A percentile compares a stretch with the other conserved stretches of the same genome.
Conservation (phyloP, 2,888 invertebrate species). For the Microctonus aethiopoides region DNA sequence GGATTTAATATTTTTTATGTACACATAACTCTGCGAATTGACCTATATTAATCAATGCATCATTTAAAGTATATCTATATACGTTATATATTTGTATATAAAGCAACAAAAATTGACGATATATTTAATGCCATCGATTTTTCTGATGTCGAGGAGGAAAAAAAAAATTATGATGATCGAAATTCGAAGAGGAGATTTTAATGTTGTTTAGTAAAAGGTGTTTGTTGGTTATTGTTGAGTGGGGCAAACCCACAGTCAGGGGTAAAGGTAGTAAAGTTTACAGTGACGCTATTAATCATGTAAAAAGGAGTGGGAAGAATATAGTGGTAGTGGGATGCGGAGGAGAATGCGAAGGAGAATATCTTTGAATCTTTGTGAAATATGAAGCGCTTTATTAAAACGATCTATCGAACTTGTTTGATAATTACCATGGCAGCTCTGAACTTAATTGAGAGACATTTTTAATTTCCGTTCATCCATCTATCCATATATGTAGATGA, state of each 20-base stretch:
- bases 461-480: constrained; percentile 14
- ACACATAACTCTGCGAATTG: neutral
- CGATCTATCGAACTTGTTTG: constrained; percentile 49
- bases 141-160: constrained; percentile 24
- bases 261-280: constrained; percentile 51
- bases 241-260: neutral
- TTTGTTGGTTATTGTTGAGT: constrained; percentile 30
- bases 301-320: constrained; percentile 28
- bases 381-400: constrained; percentile 57
- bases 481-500: neutral
- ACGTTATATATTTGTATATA: neutral
- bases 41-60: constrained; percentile 12
- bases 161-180: neutral
- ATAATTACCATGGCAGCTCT: constrained; percentile 50
- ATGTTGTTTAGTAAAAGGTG: too few relatives aligned
- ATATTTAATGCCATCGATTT: constrained; percentile 37
- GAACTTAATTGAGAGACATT: constrained; percentile 46
- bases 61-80: too few relatives aligned
- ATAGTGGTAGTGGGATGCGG: too few relatives aligned
- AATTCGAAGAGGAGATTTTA: neutral
- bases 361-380: constrained; percentile 46
- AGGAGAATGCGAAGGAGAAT: constrained; percentile 17
- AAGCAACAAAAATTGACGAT: constrained; percentile 19
- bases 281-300: constrained; percentile 56
- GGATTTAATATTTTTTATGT: neutral